Evolutionary conservation across 2,797 vertebrate genomes (phyloP), one percentile per base, ranked within the genome.

Genomic region (Xiphophorus birchmanni): DNA sequence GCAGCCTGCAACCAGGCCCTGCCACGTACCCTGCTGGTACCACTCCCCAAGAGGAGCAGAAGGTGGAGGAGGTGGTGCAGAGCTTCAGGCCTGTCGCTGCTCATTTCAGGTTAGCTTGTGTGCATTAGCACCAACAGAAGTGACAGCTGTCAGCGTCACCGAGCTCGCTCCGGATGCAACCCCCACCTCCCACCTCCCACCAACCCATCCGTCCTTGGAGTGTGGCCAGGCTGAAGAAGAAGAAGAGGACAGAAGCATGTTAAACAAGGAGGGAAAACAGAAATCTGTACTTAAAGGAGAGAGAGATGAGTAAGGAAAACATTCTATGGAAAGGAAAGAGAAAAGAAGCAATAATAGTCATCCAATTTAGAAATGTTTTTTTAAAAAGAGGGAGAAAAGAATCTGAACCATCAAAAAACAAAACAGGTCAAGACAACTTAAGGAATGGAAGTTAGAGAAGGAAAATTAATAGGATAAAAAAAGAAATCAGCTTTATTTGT

Each of bases 61-160:
- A 32, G 69, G 80, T 60, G 40, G 40, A 40, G 84, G 82, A 32
- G 71, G 82, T 0, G 74, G 83, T 84, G 7, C 76, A 69, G 75
- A 80, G 77, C 82, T 84, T 76, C 80, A 80, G 85, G 89, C 81
- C 91, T 93, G 92, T 94, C 94, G 81, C 88, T 79, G 81, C 86
- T 92, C 89, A 90, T 94, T 93, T 90, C 89, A 90, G 90, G 89
- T 94, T 93, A 93, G 88, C 89, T 76, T 35, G 40, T 93, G 91
- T 90, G 89, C 93, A 93, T 94, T 93, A 94, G 90, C 86, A 67
- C 79, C 86, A 87, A 88, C 81, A 82, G 88, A 89, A 90, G 92
- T 93, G 93, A 93, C 93, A 94, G 93, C 93, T 95, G 93, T 94
- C 94, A 94, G 88, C 90, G 69, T 81, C 83, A 81, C 86, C 84